Evolutionary conservation across 2,888 invertebrate species (phyloP).

Genomic region (Drosophila prolongata): DNA sequence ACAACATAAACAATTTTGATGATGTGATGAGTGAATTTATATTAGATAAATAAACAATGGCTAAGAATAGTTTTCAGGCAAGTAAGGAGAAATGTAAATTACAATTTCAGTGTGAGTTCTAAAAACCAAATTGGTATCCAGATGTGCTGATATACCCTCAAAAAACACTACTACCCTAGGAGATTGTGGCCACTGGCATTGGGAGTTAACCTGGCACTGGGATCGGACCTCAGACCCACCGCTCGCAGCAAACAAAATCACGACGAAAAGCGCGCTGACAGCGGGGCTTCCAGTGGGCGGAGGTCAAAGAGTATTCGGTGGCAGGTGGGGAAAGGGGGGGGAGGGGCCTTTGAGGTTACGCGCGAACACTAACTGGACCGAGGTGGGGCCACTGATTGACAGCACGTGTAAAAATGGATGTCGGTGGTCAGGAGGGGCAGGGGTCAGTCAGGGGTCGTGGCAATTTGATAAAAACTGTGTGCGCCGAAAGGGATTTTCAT

Average conservation of each 20-base stretch:
- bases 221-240: constrained; percentile 8
- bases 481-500: constrained; percentile 9
- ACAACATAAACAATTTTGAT: not conserved
- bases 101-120: not conserved
- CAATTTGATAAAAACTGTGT: constrained; percentile 38
- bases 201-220: constrained; percentile 8
- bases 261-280: constrained; percentile 37
- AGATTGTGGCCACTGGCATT: constrained; percentile 18
- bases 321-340: not conserved
- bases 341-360: constrained; percentile 40
- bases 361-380: constrained; percentile 40
- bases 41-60: too few species aligned
- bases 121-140: not conserved
- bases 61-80: too few species aligned
- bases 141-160: not conserved
- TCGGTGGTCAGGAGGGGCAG: constrained; percentile 17
- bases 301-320: not conserved
- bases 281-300: constrained; percentile 23
- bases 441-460: constrained; percentile 24
- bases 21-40: too few species aligned
- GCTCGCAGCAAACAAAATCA: constrained; percentile 27
- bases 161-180: not conserved
- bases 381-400: constrained; percentile 52
- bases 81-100: not conserved
- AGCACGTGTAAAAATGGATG: constrained; percentile 54